phyloP scores from a whole-genome alignment of 2,113 vertebrate genomes.

The Tragulus kanchil region DNA sequence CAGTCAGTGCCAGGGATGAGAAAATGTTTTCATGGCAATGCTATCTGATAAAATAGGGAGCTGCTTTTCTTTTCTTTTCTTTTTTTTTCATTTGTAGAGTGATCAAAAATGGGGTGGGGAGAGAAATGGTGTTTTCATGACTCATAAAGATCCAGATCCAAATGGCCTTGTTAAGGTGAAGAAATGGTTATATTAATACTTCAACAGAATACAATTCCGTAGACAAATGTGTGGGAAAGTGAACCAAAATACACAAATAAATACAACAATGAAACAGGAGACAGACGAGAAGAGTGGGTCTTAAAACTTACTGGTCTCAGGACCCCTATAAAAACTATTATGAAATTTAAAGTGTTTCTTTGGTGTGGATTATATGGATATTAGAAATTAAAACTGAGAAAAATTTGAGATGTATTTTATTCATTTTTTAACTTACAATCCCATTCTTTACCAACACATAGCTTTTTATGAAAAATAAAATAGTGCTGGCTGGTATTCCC shows the following conservation, averaged over 20 bases:
- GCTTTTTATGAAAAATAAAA: conserved; percentile 30
- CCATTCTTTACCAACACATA: not conserved
- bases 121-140: not conserved
- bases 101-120: not conserved
- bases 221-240: not conserved
- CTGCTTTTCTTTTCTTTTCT: not conserved
- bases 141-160: not conserved
- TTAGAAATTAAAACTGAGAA: not conserved
- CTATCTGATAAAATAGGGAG: not conserved
- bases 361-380: not conserved
- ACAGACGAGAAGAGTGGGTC: not conserved
- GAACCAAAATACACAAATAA: not conserved
- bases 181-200: not conserved
- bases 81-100: not conserved
- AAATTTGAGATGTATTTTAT: not conserved
- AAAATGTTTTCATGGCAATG: conserved; percentile 17
- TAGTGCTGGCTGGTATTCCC: not conserved
- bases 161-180: not conserved
- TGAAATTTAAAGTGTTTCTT: not conserved
- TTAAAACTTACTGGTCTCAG: conserved; percentile 8
- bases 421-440: not conserved
- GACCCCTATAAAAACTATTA: not conserved
- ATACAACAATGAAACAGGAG: not conserved
- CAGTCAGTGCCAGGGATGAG: not conserved
- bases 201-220: not conserved